Conservation (phyloP, 2,113 vertebrate genomes). For the Triplophysa dalaica region DNA sequence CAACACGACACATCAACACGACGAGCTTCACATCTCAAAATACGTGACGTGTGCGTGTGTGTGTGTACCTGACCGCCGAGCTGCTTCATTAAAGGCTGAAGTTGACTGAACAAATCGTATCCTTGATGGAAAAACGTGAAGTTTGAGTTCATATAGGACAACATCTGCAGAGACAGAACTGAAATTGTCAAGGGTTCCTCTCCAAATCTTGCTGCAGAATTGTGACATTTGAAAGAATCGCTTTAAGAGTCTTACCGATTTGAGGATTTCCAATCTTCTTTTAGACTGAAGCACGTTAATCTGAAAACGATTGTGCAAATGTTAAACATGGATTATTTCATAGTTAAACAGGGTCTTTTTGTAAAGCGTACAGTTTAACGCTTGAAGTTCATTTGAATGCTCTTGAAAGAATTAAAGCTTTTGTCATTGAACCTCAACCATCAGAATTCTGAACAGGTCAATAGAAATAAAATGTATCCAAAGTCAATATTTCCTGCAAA, state of each 20-base stretch:
- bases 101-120: constrained; percentile 92
- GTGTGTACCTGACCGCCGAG: constrained; percentile 87
- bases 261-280: constrained; percentile 94
- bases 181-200: not conserved
- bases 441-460: too few relatives aligned
- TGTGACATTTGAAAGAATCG: not conserved
- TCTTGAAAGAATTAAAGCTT: too few relatives aligned
- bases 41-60: not conserved
- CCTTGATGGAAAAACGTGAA: constrained; percentile 98
- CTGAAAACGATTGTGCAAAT: constrained; percentile 61
- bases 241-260: constrained; percentile 81
- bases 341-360: not conserved
- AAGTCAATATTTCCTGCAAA: too few relatives aligned
- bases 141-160: constrained; percentile 97
- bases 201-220: not conserved
- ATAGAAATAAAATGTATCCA: too few relatives aligned
- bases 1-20: constrained; percentile 21
- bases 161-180: constrained; percentile 78
- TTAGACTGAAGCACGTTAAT: constrained; percentile 98
- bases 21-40: not conserved
- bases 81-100: constrained; percentile 94
- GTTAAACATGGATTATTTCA: not conserved
- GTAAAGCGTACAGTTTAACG: too few relatives aligned
- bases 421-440: too few relatives aligned
- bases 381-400: too few relatives aligned